Conservation (phyloP, 2,797 vertebrate species). For the Valencia hispanica region DNA sequence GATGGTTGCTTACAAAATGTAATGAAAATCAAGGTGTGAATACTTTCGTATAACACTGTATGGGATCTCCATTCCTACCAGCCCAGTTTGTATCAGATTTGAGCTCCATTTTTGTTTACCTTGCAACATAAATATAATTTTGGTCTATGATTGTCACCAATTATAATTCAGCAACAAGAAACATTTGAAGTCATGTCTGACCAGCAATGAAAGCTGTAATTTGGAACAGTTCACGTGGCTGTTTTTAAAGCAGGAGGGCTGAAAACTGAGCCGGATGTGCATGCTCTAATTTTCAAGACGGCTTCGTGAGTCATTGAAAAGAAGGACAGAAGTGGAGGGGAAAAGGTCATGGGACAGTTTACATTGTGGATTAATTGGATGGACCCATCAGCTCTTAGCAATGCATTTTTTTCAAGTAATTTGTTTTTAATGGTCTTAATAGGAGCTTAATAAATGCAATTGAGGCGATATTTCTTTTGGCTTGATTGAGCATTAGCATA, state of each 20-base stretch:
- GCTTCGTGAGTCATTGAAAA: conserved; percentile 44
- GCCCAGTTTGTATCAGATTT: conserved; percentile 51
- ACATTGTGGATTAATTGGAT: conserved; percentile 55
- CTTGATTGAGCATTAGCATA: conserved; percentile 77
- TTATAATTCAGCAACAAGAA: conserved; percentile 56
- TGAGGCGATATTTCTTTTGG: conserved; percentile 89
- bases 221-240: conserved; percentile 17
- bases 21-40: background rate
- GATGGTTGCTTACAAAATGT: background rate
- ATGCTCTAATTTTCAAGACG: conserved; percentile 51
- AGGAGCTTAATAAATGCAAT: conserved; percentile 82
- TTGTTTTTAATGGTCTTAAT: conserved; percentile 64
- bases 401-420: conserved; percentile 72
- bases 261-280: conserved; percentile 32
- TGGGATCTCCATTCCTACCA: conserved; percentile 12
- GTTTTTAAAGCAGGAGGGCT: conserved; percentile 53
- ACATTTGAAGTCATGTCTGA: conserved; percentile 52
- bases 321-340: conserved; percentile 39
- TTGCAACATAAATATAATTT: conserved; percentile 51
- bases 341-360: conserved; percentile 39
- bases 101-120: conserved; percentile 47
- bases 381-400: conserved; percentile 45
- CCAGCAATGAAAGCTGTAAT: conserved; percentile 53
- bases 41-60: background rate
- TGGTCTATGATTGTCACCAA: conserved; percentile 44